Conservation (phyloP, 2,113 vertebrate genomes). For the rat (Rattus norvegicus) region GRCr8 NC_086022.1:160643001-160643500, state of each 20-base stretch:
- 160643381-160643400: not conserved
- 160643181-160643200: not conserved
- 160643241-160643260: not conserved
- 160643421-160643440: not conserved
- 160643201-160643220: not conserved
- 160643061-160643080: not conserved
- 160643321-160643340: not conserved
- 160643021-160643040: not conserved
- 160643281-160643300: not conserved
- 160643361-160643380: not conserved
- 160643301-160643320: not conserved
- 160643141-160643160: accelerated
- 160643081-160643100: not conserved
- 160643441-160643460: not conserved
- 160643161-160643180: not conserved
- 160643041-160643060: not conserved
- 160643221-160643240: accelerated
- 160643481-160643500: not conserved
- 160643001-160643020: not conserved
- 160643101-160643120: not conserved
- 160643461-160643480: not conserved
- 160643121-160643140: not conserved
- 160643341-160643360: not conserved
- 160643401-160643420: not conserved
- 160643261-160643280: not conserved